Evolutionary conservation across 2,797 vertebrate genomes (phyloP).

Genomic region (Poecilia velifera): DNA sequence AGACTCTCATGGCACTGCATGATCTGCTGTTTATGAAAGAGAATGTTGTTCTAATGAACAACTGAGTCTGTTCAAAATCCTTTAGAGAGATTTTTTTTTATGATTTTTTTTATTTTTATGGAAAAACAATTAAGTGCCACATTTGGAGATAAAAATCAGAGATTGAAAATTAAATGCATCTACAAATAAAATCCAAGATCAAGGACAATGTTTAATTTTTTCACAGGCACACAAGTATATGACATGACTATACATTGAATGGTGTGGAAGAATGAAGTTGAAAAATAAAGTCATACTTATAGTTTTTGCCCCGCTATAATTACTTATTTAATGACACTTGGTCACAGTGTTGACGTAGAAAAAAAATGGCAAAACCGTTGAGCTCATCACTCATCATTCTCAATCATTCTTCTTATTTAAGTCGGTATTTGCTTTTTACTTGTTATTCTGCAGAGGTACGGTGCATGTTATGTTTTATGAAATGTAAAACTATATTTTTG

Average conservation of each 20-base stretch:
- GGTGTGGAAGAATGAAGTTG: not conserved
- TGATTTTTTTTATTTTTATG: not conserved
- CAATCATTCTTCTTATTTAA: not conserved
- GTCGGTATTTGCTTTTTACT: constrained; percentile 26
- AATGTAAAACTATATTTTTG: constrained; percentile 65
- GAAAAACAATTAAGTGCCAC: not conserved
- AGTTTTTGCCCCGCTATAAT: not conserved
- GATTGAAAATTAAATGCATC: too few species aligned
- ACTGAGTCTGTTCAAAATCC: not conserved
- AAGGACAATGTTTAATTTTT: not conserved
- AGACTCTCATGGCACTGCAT: not conserved
- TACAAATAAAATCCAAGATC: not conserved
- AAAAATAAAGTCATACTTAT: not conserved
- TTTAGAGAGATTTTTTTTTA: not conserved
- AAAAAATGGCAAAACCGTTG: not conserved
- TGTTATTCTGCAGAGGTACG: constrained; percentile 31
- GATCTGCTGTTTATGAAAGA: not conserved
- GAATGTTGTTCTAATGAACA: not conserved
- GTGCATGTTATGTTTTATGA: constrained; percentile 63
- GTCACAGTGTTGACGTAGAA: not conserved
- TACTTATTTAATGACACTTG: not conserved
- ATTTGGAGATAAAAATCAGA: not conserved
- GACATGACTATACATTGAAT: not conserved
- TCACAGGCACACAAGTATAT: not conserved
- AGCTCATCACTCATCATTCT: not conserved